Evolutionary conservation across 2,888 invertebrate species (phyloP), one percentile per base, ranked within the genome.

Genomic region (Perdita meconis): DNA sequence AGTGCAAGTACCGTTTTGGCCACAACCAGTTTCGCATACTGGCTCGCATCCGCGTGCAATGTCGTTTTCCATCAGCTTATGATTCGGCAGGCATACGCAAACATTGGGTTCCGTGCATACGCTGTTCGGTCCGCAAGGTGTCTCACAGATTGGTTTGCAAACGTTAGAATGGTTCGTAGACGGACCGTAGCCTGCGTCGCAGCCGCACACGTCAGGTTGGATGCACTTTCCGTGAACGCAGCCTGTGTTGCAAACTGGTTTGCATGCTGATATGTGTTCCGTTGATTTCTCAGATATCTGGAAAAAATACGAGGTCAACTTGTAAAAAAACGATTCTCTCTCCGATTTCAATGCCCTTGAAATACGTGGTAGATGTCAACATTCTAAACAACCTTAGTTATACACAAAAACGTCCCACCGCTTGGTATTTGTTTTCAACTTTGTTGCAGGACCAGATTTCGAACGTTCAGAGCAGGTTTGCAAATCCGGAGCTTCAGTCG

Each of bases 181-280:
- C 69, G 19, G 22, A 85, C 76, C 93, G 61, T 86, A 90, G 19
- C 89, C 87, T 2, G 86, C 72, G 63, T 85, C 34, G 71, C 91
- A 92, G 16, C 70, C 74, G 73, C 92, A 92, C 2, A 67, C 65
- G 40, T 89, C 78, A 6, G 91, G 89, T 26, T 75, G 84, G 5
- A 80, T 67, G 70, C 92, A 92, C n/a, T 86, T 87, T 0, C 94
- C 95, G 71, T 92, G 86, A 6, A 93, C 93, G 61, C 95, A 95
- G 72, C 87, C 82, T 0, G 87, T 77, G 12, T 86, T 88, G 86
- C 96, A 96, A 26, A 86, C 89, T 0, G 82, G 86, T 82, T 89
- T 30, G 30, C 30, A 30, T 30, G 6, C 30, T 30, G 30, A 6
- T 6, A 30, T 4, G 6, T 6, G 6, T 6, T 30, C 30, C 3